Percentiles rank a stretch among this genome's conserved stretches.
phyloP scores from a whole-genome alignment of 2,797 vertebrate species.

The Acanthurus tractus region DNA sequence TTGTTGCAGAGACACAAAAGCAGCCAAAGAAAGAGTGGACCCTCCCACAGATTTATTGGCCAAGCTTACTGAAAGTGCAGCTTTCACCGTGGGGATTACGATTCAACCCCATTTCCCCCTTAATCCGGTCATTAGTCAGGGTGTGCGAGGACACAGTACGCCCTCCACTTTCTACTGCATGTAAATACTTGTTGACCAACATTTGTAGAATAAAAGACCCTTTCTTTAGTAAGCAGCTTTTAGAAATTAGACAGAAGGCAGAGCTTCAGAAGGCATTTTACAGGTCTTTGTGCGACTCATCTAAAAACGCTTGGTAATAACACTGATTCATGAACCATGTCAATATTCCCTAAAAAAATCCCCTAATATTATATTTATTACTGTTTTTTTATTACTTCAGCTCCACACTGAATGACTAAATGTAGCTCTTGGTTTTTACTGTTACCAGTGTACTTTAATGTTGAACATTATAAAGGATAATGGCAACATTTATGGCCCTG shows the following conservation, averaged over 20 bases:
- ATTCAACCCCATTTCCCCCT: conserved; percentile 60
- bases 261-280: conserved; percentile 17
- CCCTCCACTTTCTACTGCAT: conserved; percentile 36
- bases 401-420: background rate
- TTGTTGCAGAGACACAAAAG: conserved; percentile 50
- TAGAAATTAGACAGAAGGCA: conserved; percentile 26
- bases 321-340: conserved; percentile 38
- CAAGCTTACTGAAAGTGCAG: conserved; percentile 46
- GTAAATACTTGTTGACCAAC: conserved; percentile 41
- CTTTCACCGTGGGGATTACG: conserved; percentile 65
- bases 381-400: conserved; percentile 4
- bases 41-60: conserved; percentile 68
- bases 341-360: conserved; percentile 26
- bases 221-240: conserved; percentile 23
- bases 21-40: conserved; percentile 40
- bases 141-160: conserved; percentile 58
- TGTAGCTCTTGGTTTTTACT: background rate
- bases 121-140: conserved; percentile 77
- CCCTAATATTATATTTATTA: background rate
- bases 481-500: background rate
- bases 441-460: conserved; percentile 1
- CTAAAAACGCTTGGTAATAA: conserved; percentile 31
- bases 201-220: conserved; percentile 27
- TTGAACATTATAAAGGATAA: conserved; percentile 3
- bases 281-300: background rate